Base-by-base conservation (phyloP, 2,113 vertebrate genomes). In the Oryzias javanicus region DNA sequence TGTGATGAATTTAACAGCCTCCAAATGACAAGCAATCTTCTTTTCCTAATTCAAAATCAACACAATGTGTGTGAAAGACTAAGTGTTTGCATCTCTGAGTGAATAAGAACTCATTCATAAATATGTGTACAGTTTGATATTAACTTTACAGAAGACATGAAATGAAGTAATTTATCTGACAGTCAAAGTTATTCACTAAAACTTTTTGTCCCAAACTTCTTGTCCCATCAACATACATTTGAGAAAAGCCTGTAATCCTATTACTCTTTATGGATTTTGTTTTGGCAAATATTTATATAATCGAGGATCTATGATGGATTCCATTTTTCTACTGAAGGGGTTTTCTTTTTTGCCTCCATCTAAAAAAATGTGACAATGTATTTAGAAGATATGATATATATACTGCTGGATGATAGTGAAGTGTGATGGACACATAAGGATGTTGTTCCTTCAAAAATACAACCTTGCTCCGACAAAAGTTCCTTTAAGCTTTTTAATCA, bases 171-270 rank as follows among this genome's bases (percentile, higher is more conserved):
- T 17, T 59, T 42, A 49, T 49, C 62, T 63, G 14, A 42, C 41
- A 51, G 61, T 61, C 24, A 64, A 44, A 62, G 51, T 70, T 69
- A 76, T 27, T 72, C 66, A 67, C 60, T 63, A 47, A 42, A 10
- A 54, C 50, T 50, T 2, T 46, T 62, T 40, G 22, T 46, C 46
- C 63, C 49, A 42, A 10, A 54, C 50, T 50, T 2, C 46, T 62
- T 40, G 22, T 46, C 46, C 63, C 55, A 57, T 42, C 44, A 56
- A 70, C 60, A 58, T 18, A 35, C 29, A 35, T 35, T 35, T 35
- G 29, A 35, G 29, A 12, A 35, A 35, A 35, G 7, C 29, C 7
- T 29, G 7, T 29, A 29, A 29, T 29, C 27, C 27, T 12, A 35
- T 35, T 12, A 35, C 29, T 35, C 29, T 10, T 35, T 3, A 35